Base-by-base conservation (phyloP, 2,797 vertebrate genomes). In the Buphagus erythrorhynchus region DNA sequence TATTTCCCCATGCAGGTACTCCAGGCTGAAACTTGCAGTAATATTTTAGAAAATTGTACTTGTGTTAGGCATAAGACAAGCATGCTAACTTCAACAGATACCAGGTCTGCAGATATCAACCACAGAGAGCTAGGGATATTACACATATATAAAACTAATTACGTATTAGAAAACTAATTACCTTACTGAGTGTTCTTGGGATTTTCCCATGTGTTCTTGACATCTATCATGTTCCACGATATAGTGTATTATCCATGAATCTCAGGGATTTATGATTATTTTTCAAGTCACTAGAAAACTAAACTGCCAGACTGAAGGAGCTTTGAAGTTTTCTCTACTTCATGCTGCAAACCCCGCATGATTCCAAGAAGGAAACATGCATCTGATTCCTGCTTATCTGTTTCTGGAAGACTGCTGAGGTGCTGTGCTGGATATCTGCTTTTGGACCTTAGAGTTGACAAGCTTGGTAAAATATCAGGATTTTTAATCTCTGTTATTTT, bases 161-260 rank as follows among this genome's bases (percentile, higher is more conserved):
- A 40, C 40, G 16, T 40, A 40, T 83, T 74, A 59, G 48, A 63
- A 63, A 83, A 71, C 5, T 19, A 26, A 58, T 86, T 51, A 5
- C 14, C 9, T 52, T 31, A 19, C 15, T 51, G 26, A 85, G 11
- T 22, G 17, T n/a, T 51, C n/a, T 73, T 55, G 33, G 52, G 48
- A n/a, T 85, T 85, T 66, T 25, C 17, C 19, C 3, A 2, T 1
- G 4, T 3, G 1, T 68, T 72, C 55, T 83, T 78, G 62, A 24
- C 6, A 40, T 61, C n/a, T 61, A 0, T 61, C 2, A 0, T 5
- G 1, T 57, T 87, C n/a, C 40, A 13, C 1, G 1, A 3, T 43
- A 7, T 11, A 21, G 22, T 40, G 5, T 63, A 19, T 59, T 72
- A 35, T 22, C 14, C 5, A 1, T 28, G 5, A 11, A 14, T 24